Evolutionary conservation across 2,888 invertebrate species (phyloP), one percentile per base, ranked within the genome.

Genomic region (Papilio demoleus): DNA sequence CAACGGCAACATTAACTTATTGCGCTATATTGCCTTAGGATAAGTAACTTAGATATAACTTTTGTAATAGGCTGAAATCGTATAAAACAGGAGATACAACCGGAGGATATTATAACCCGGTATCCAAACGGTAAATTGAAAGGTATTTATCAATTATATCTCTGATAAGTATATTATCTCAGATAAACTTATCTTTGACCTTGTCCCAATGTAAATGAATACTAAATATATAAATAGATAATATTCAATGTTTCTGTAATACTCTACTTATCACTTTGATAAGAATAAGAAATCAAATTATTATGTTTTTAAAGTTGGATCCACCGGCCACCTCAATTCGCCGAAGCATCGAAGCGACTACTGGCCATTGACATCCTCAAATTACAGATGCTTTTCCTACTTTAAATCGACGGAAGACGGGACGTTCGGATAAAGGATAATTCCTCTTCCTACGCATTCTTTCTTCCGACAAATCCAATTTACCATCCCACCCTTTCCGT

Each of bases 121-220:
- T 50, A 50, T 40, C 12, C 8, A 61, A 47, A 47, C 65, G 45
- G 31, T 31, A 22, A 60, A 50, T 59, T 61, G 42, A 31, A 61
- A 53, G 27, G 11, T 53, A 53, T 24, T 38, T 60, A 59, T 45
- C 14, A 11, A 4, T 45, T 34, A 14, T 59, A 50, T 31, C 31
- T 53, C 2, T 14, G 47, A 59, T 58, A 42, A 45, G 4, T 27
- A 36, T 14, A 22, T 17, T 60, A 60, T 67, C 60, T 60, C 14
- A n/a, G 60, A 67, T 67, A 40, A 53, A 40, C 9, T n/a, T 67
- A 67, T 67, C 67, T 50, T 3, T 67, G 24, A 67, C 67, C 67
- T 67, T 67, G 61, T 22, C n/a, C 50, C 36, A 31, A 67, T 61
- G 61, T 42, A 53, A 62, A 67, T 62, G 53, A 22, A 40, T 38